Base-by-base conservation (phyloP, 1,140 invertebrate species). In the Heliconius himera region DNA sequence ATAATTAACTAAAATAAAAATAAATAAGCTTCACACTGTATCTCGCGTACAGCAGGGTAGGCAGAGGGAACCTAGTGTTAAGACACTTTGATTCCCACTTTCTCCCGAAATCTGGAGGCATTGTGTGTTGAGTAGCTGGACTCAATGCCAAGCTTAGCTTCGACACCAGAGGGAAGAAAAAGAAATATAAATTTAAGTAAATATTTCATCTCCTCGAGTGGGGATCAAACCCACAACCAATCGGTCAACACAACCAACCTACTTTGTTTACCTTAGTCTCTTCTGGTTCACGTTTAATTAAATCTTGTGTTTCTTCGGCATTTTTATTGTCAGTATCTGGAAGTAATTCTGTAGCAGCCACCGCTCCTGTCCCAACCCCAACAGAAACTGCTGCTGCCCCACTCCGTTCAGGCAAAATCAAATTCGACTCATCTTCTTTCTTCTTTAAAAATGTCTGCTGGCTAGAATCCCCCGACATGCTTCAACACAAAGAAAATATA, bases 401-500 rank as follows among this genome's bases (percentile, higher is more conserved):
- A 77, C 79, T 83, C 16, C 29, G 70, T 9, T 92, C 89, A 38
- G 88, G 83, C n/a, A 88, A 82, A 66, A 92, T 76, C 41, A 90
- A 80, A 73, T 77, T 78, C 22, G 81, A 74, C 29, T 88, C 88
- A 54, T 92, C 91, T 72, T 92, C 90, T 74, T 89, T 91, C 74
- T 90, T 92, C 79, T 85, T 90, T 41, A 78, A 74, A 56, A 86
- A 81, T 29, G 79, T 79, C 76, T 86, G 81, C 41, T 87, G 82
- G 75, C 88, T 84, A 77, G 86, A 91, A 79, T 91, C 90, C 51
- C 88, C 91, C 79, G 91, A 90, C 89, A 93, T 93, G 73, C 91
- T 93, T 80, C 60, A 88, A 89, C 29, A 51, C 29, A 76, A 66
- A 60, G 1, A 22, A 66, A 66, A 60, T 60, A 11, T 26, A 22